Conservation (phyloP, 2,888 invertebrate species). For the Agonopterix arenella region DNA sequence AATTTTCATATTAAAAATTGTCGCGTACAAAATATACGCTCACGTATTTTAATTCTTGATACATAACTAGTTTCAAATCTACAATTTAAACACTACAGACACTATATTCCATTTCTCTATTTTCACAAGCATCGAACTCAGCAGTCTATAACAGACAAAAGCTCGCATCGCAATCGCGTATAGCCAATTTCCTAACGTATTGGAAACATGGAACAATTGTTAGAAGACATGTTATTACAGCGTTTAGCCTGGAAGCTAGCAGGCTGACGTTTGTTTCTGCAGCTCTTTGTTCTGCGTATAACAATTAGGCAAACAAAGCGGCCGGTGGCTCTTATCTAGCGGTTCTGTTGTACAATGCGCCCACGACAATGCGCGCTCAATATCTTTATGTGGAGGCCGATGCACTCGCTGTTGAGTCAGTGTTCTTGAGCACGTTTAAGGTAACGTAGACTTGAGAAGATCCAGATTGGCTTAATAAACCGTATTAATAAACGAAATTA, state of each 20-base stretch:
- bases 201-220: constrained; percentile 62
- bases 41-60: no score
- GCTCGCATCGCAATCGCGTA: constrained; percentile 44
- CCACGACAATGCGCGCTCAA: constrained; percentile 63
- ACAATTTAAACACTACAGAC: no score
- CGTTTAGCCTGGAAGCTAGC: constrained; percentile 65
- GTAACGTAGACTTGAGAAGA: constrained; percentile 18
- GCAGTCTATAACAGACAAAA: constrained; percentile 35
- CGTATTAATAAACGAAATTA: no score
- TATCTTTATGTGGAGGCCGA: constrained; percentile 69
- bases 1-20: no score
- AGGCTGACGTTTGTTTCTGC: constrained; percentile 61
- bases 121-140: constrained; percentile 17
- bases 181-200: constrained; percentile 69
- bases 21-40: no score
- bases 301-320: constrained; percentile 66
- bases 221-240: constrained; percentile 69
- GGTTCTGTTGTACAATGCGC: constrained; percentile 37
- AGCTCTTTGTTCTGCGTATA: constrained; percentile 60
- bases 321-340: constrained; percentile 51
- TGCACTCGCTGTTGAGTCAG: constrained; percentile 58
- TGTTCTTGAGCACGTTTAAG: constrained; percentile 44
- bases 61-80: no score
- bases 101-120: no score
- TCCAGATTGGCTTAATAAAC: no score